Percentiles rank a stretch among this genome's conserved stretches.
phyloP scores from a whole-genome alignment of 2,888 invertebrate species.

The Eupithecia exiguata region DNA sequence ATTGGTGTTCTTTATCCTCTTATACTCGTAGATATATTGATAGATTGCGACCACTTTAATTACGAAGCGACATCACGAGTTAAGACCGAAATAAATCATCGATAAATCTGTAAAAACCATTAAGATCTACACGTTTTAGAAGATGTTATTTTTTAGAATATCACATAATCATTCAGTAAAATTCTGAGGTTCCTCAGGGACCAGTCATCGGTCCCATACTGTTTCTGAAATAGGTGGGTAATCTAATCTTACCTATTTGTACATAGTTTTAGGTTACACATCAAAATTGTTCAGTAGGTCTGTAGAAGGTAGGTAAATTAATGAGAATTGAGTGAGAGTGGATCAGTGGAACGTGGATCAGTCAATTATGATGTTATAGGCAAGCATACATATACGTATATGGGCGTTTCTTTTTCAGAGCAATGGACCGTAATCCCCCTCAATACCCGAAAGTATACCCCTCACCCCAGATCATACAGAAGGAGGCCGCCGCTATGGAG shows the following conservation, averaged over 20 bases:
- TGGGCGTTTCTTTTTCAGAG: background rate
- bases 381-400: background rate
- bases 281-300: background rate
- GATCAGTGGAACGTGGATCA: background rate
- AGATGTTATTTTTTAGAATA: background rate
- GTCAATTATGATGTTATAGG: background rate
- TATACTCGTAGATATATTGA: too few relatives aligned
- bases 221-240: background rate
- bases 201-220: background rate
- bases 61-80: background rate
- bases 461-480: slow-evolving; percentile 1
- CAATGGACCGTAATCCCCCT: slow-evolving; percentile 2
- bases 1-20: background rate
- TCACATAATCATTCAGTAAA: background rate
- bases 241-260: background rate
- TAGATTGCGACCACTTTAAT: background rate
- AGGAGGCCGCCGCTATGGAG: slow-evolving; percentile 17
- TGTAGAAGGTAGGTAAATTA: too few relatives aligned
- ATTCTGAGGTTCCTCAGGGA: background rate
- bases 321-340: background rate
- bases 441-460: slow-evolving; percentile 35
- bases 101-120: background rate
- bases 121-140: too few relatives aligned
- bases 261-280: background rate
- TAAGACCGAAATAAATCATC: background rate